phyloP scores from a whole-genome alignment of 2,113 vertebrate genomes.

The Prionailurus viverrinus region DNA sequence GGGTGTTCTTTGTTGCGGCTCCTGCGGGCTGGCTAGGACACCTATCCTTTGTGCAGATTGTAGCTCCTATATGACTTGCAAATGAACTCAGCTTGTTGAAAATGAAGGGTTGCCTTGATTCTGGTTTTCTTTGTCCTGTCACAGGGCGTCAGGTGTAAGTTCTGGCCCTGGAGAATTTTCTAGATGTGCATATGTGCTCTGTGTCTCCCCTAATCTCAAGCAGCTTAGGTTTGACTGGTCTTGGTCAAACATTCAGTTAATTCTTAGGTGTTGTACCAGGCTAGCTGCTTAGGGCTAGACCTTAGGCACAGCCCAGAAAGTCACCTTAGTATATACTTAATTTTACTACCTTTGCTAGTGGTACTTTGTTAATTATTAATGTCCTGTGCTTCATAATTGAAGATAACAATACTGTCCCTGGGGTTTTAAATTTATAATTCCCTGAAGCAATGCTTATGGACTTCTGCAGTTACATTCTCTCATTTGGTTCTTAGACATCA shows the following conservation, averaged over 20 bases:
- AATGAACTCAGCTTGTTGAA: background rate
- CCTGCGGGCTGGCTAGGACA: background rate
- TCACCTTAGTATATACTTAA: constrained; percentile 52
- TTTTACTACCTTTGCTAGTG: constrained; percentile 51
- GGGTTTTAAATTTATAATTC: constrained; percentile 44
- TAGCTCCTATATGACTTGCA: background rate
- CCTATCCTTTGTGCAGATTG: background rate
- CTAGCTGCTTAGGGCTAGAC: background rate
- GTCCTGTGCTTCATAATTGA: constrained; percentile 30
- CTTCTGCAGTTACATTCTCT: background rate
- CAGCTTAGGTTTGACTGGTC: background rate
- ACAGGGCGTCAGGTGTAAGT: background rate
- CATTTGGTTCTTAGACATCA: constrained; percentile 39
- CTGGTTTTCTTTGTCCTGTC: background rate
- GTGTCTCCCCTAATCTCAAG: background rate
- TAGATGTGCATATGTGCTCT: background rate
- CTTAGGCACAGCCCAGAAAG: constrained; percentile 46
- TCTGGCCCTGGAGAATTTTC: background rate
- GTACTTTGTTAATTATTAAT: constrained; percentile 67
- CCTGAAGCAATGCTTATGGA: background rate
- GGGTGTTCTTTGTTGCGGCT: background rate
- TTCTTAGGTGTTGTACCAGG: background rate
- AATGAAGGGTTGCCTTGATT: background rate
- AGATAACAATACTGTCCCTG: background rate
- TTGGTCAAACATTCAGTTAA: background rate